Evolutionary conservation across 2,888 invertebrate genomes (phyloP).

Genomic region (Spodoptera picta): DNA sequence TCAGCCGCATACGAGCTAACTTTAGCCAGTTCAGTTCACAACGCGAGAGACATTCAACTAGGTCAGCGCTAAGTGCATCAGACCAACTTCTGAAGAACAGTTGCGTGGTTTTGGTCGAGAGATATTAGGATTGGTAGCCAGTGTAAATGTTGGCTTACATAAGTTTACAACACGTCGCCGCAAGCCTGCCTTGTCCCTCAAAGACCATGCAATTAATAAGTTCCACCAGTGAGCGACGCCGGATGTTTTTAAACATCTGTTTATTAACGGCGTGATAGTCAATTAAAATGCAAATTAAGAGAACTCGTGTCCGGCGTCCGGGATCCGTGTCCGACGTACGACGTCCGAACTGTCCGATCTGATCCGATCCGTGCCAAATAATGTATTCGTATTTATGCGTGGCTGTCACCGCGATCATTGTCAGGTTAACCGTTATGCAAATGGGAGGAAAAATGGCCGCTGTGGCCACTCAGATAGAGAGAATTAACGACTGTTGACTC

Average conservation of each 20-base stretch:
- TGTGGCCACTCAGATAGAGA: conserved; percentile 31
- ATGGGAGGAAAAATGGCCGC: conserved; percentile 44
- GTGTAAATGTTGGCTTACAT: conserved; percentile 3
- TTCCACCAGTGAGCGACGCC: conserved; percentile 21
- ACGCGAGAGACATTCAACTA: conserved; percentile 26
- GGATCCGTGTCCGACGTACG: conserved; percentile 33
- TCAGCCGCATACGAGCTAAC: conserved; percentile 15
- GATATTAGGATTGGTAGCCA: conserved; percentile 17
- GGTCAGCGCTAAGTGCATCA: conserved; percentile 27
- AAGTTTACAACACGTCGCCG: background rate
- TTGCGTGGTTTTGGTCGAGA: conserved; percentile 12
- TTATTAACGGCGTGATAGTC: conserved; percentile 54
- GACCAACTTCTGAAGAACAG: conserved; percentile 25
- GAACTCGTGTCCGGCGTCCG: conserved; percentile 34
- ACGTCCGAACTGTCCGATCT: conserved; percentile 16
- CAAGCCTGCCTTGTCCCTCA: conserved; percentile 10
- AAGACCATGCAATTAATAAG: conserved; percentile 34
- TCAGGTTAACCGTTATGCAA: conserved; percentile 55
- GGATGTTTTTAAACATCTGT: conserved; percentile 52
- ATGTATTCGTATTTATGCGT: conserved; percentile 55
- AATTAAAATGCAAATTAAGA: conserved; percentile 68
- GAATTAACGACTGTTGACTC: conserved; percentile 45
- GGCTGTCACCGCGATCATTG: conserved; percentile 49
- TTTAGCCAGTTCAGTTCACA: conserved; percentile 26
- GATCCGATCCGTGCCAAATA: conserved; percentile 46